Evolutionary conservation across 1,140 invertebrate genomes (phyloP).

Genomic region (Ceratina australensis): DNA sequence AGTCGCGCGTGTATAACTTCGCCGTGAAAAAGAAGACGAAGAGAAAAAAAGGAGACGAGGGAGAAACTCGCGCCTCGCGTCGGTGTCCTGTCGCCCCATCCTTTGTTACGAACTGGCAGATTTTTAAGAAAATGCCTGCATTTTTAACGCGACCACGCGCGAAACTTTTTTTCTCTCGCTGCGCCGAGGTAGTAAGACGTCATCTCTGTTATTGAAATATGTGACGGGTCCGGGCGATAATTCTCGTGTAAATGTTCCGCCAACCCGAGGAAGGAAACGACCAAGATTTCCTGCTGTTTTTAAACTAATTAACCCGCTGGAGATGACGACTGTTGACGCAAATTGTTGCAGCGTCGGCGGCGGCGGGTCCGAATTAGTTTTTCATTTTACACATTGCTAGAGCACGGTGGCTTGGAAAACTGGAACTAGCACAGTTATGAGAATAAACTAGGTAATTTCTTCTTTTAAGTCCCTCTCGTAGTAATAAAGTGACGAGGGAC

Average conservation of each 20-base stretch:
- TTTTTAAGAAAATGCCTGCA: conserved; percentile 31
- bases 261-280: no score
- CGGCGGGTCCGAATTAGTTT: background rate
- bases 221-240: background rate
- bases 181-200: background rate
- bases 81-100: background rate
- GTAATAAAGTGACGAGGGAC: conserved; percentile 12
- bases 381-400: background rate
- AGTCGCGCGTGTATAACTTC: conserved; percentile 50
- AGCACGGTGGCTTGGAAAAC: background rate
- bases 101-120: conserved; percentile 29
- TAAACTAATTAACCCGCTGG: no score
- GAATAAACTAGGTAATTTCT: background rate
- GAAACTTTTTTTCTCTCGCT: background rate
- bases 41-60: no score
- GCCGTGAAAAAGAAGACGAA: conserved; percentile 41
- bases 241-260: background rate
- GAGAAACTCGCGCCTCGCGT: background rate
- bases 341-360: background rate
- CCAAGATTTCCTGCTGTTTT: no score
- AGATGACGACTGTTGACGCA: background rate
- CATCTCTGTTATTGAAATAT: background rate
- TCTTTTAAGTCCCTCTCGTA: background rate
- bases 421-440: background rate
- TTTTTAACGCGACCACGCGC: conserved; percentile 26